Conservation (phyloP, 2,113 vertebrate genomes). For the Promerops cafer region DNA sequence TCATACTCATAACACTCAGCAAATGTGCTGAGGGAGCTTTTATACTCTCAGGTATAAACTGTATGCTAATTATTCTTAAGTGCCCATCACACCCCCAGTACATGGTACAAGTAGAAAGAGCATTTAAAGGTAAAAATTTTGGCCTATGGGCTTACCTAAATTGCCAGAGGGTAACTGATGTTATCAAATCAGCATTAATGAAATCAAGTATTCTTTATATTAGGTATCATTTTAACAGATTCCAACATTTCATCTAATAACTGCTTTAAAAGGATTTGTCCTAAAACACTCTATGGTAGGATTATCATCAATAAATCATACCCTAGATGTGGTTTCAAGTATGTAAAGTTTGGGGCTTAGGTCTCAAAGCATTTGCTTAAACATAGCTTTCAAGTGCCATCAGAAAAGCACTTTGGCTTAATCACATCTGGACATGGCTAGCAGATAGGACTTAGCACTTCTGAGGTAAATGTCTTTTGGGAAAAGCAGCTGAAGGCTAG, state of each 20-base stretch:
- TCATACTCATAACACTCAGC: not conserved
- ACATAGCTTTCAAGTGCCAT: not conserved
- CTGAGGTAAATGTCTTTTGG: not conserved
- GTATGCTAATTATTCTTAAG: not conserved
- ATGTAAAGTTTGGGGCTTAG: not conserved
- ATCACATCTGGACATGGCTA: not conserved
- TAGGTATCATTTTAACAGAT: not conserved
- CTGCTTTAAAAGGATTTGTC: slow-evolving; percentile 3
- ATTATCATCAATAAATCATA: not conserved
- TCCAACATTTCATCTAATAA: not conserved
- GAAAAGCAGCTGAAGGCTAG: not conserved
- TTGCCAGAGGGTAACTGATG: not conserved
- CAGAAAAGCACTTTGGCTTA: not conserved
- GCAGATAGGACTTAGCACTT: not conserved
- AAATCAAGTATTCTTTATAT: not conserved
- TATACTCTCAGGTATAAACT: not conserved
- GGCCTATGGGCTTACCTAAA: not conserved
- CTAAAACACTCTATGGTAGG: not conserved
- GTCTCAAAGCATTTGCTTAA: not conserved
- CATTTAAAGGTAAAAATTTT: slow-evolving; percentile 25
- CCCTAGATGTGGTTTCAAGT: not conserved
- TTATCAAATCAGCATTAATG: not conserved
- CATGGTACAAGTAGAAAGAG: not conserved
- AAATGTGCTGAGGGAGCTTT: not conserved
- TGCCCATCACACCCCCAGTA: not conserved